Percentiles rank a stretch among this genome's conserved stretches.
phyloP scores from a whole-genome alignment of 2,888 invertebrate species.

The Ommatoiulus sabulosus region DNA sequence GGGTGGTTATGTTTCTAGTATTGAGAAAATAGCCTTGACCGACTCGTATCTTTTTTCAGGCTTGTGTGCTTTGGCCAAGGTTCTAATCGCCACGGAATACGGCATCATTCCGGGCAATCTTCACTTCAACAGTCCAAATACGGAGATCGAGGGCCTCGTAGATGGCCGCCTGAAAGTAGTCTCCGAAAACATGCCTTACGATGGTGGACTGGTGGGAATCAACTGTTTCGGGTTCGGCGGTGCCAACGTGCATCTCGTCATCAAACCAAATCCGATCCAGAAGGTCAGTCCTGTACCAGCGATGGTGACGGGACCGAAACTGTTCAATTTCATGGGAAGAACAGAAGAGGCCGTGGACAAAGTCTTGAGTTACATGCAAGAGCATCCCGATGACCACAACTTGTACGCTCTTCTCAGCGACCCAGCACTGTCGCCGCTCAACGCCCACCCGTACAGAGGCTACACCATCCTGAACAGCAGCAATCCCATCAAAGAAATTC shows the following conservation, averaged over 20 bases:
- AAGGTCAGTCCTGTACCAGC: slow-evolving; percentile 66
- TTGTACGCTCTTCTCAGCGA: slow-evolving; percentile 82
- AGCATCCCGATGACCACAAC: slow-evolving; percentile 76
- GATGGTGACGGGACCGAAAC: slow-evolving; percentile 75
- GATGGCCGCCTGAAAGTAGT: slow-evolving; percentile 94
- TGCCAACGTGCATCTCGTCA: slow-evolving; percentile 91
- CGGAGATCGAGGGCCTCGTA: slow-evolving; percentile 87
- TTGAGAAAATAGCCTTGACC: too few relatives aligned
- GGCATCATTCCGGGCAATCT: slow-evolving; percentile 91
- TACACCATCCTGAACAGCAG: slow-evolving; percentile 79
- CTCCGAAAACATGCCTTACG: slow-evolving; percentile 82
- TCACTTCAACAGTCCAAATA: slow-evolving; percentile 87
- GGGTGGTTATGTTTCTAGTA: too few relatives aligned
- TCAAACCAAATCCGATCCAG: slow-evolving; percentile 82
- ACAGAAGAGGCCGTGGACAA: slow-evolving; percentile 81
- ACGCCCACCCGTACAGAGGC: slow-evolving; percentile 85
- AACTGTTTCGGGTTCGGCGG: slow-evolving; percentile 99
- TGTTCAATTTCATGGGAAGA: slow-evolving; percentile 85
- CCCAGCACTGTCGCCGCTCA: slow-evolving; percentile 77
- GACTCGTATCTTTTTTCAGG: slow-evolving; percentile 69
- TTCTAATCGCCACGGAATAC: slow-evolving; percentile 91
- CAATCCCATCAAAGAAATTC: slow-evolving; percentile 61
- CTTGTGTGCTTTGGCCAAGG: slow-evolving; percentile 89
- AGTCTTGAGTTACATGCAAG: slow-evolving; percentile 73
- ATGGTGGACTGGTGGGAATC: slow-evolving; percentile 90